A percentile compares a stretch with the other conserved stretches of the same genome.
phyloP scores from a whole-genome alignment of 2,888 invertebrate species.

The Phortica okadai region DNA sequence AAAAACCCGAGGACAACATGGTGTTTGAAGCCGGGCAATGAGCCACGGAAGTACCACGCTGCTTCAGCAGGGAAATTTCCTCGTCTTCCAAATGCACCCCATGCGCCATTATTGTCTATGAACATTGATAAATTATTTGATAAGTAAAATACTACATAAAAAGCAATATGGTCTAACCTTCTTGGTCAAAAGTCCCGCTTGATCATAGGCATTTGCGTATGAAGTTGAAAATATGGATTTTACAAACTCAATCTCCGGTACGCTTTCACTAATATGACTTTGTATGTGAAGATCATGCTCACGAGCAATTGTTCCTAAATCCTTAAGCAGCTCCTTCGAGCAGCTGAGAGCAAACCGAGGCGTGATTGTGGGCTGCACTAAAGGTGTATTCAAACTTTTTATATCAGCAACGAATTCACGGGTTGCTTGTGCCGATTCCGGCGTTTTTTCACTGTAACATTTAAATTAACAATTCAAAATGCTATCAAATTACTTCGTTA shows the following conservation, averaged over 20 bases:
- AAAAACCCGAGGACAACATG: slow-evolving; percentile 87
- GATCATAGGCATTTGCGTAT: slow-evolving; percentile 88
- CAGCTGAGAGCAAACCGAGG: slow-evolving; percentile 92
- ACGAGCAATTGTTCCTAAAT: slow-evolving; percentile 82
- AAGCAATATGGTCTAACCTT: slow-evolving; percentile 2
- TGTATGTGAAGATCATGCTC: slow-evolving; percentile 85
- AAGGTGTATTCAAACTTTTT: slow-evolving; percentile 77
- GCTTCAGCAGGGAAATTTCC: slow-evolving; percentile 82
- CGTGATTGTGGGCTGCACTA: slow-evolving; percentile 87
- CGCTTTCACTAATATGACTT: slow-evolving; percentile 92
- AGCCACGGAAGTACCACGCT: slow-evolving; percentile 82
- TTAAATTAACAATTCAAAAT: background rate
- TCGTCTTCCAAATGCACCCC: slow-evolving; percentile 84
- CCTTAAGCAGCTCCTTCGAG: slow-evolving; percentile 82
- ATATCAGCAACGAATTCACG: slow-evolving; percentile 81
- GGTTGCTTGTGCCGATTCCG: slow-evolving; percentile 81
- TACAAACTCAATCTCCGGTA: slow-evolving; percentile 83
- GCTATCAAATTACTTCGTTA: slow-evolving; percentile 37
- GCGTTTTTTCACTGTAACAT: slow-evolving; percentile 79
- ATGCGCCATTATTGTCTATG: slow-evolving; percentile 87
- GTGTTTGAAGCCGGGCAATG: slow-evolving; percentile 94
- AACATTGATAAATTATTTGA: slow-evolving; percentile 66
- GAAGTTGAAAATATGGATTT: slow-evolving; percentile 78
- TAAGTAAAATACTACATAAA: background rate
- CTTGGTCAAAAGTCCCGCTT: slow-evolving; percentile 80